These are phyloP conservation scores for Elaphurus davidianus DNA, from an alignment of 2,113 vertebrate species.

Conservation along the genomic window DNA sequence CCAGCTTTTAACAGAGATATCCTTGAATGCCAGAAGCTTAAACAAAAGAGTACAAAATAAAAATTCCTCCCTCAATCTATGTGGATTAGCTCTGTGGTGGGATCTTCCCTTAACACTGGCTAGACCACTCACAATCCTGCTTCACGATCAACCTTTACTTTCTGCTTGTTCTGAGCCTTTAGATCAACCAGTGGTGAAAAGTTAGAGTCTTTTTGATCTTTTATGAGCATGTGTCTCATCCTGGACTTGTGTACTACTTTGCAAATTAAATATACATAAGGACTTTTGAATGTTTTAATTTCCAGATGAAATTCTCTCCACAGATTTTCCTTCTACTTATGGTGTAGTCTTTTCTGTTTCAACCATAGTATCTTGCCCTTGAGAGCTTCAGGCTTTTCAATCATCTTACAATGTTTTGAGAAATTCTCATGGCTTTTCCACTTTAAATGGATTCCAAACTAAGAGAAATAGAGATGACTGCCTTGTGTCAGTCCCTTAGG, in stretches of 20 bases:
- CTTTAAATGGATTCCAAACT: not conserved
- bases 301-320: not conserved
- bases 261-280: not conserved
- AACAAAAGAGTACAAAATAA: not conserved
- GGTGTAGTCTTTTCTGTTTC: not conserved
- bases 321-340: not conserved
- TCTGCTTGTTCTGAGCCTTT: not conserved
- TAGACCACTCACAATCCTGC: not conserved
- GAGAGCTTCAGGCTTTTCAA: not conserved
- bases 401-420: not conserved
- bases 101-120: not conserved
- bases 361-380: not conserved
- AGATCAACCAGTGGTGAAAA: no score
- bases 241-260: not conserved
- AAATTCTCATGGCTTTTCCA: not conserved
- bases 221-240: not conserved
- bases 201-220: not conserved
- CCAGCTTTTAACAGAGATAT: not conserved
- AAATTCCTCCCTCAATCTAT: not conserved
- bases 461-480: not conserved
- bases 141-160: not conserved
- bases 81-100: not conserved
- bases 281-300: not conserved
- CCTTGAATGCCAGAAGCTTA: not conserved
- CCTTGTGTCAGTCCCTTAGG: not conserved